Evolutionary conservation across 2,888 invertebrate genomes (phyloP).

Genomic region (Pantelozetes paolii): DNA sequence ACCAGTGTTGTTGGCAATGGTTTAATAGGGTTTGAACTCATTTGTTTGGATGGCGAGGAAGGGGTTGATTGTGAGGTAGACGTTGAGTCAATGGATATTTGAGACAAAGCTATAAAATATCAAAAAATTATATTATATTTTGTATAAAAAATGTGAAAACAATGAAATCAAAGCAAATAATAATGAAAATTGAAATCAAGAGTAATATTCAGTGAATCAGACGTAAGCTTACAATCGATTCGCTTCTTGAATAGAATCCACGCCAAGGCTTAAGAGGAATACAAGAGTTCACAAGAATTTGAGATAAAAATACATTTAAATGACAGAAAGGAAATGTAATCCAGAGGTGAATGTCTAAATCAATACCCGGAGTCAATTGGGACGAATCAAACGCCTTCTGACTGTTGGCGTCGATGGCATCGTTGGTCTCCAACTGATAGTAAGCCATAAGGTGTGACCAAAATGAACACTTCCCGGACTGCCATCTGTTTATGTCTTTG

Average conservation of each 20-base stretch:
- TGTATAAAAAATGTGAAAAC: conserved; percentile 15
- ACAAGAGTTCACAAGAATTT: not conserved
- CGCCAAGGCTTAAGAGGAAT: conserved; percentile 67
- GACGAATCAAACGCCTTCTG: conserved; percentile 15
- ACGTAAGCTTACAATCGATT: conserved; percentile 87
- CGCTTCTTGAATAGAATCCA: conserved; percentile 88
- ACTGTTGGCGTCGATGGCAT: not conserved
- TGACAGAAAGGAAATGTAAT: too few species aligned
- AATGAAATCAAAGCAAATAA: conserved; percentile 33
- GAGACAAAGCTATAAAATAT: conserved; percentile 33
- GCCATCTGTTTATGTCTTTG: conserved; percentile 24
- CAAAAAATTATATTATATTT: conserved; percentile 17
- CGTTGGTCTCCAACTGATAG: conserved; percentile 62
- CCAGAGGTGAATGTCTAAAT: too few species aligned
- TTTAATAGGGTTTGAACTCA: conserved; percentile 44
- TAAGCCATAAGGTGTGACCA: conserved; percentile 92
- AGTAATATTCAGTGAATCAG: conserved; percentile 47
- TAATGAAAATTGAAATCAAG: conserved; percentile 35
- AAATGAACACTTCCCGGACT: conserved; percentile 53
- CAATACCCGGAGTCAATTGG: conserved; percentile 6
- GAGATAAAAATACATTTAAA: conserved; percentile 42
- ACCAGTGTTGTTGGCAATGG: conserved; percentile 55
- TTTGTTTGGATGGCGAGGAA: conserved; percentile 29
- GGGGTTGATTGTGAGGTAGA: not conserved
- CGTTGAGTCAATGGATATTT: conserved; percentile 35